These are phyloP conservation scores for Procambarus clarkii DNA, from an alignment of 1,140 invertebrate genomes.

Conservation along the genomic window DNA sequence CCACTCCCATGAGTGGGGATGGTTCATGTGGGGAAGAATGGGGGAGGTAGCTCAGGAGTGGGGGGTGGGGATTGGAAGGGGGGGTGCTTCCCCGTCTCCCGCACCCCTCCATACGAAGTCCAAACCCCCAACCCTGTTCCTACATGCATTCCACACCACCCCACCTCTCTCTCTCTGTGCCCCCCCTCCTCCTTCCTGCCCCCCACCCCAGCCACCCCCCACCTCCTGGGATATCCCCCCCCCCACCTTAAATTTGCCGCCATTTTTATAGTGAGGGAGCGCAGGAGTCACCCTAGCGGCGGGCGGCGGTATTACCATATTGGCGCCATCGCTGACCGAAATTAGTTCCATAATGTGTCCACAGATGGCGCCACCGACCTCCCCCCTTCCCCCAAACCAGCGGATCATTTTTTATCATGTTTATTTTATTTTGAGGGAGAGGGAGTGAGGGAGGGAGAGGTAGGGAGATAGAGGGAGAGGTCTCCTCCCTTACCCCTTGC, in stretches of 20 bases:
- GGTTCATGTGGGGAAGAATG: too few relatives aligned
- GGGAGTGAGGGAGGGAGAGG: background rate
- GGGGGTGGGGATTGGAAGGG: too few relatives aligned
- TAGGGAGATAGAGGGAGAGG: slow-evolving; percentile 25
- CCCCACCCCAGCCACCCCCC: background rate
- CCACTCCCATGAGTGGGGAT: too few relatives aligned
- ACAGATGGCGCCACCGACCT: slow-evolving; percentile 50
- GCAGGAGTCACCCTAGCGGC: background rate
- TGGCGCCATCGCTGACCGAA: slow-evolving; percentile 55
- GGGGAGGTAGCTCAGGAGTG: too few relatives aligned
- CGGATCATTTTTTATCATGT: too few relatives aligned
- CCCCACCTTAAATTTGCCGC: background rate
- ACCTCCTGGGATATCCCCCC: background rate
- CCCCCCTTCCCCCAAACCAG: slow-evolving; percentile 11
- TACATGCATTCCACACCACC: background rate
- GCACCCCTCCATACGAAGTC: too few relatives aligned
- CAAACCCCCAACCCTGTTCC: too few relatives aligned
- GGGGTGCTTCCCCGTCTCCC: too few relatives aligned
- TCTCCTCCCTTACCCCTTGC: too few relatives aligned
- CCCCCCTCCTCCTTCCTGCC: background rate
- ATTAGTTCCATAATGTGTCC: slow-evolving; percentile 64
- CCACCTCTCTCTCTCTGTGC: background rate
- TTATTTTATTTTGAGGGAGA: background rate
- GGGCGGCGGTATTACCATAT: slow-evolving; percentile 46
- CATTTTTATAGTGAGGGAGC: background rate